Evolutionary conservation across 2,113 vertebrate species (phyloP).

Genomic region (Triplophysa dalaica): DNA sequence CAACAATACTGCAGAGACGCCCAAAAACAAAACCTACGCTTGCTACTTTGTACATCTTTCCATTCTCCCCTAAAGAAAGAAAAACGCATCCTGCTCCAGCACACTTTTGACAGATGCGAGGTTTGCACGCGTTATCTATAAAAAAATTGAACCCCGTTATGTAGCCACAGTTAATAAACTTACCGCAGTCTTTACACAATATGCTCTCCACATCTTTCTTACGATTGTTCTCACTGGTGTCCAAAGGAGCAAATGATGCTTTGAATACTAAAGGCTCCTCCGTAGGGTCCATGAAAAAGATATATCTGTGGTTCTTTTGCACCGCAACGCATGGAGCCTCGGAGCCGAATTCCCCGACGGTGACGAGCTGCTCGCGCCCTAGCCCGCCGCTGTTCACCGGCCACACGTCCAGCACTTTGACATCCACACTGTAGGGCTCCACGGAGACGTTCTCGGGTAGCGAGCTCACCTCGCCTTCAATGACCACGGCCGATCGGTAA

Average conservation of each 20-base stretch:
- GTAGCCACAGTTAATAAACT: slow-evolving; percentile 68
- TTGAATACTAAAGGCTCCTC: slow-evolving; percentile 89
- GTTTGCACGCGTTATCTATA: slow-evolving; percentile 9
- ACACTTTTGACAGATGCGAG: neutral
- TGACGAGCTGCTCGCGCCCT: slow-evolving; percentile 93
- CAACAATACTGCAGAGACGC: slow-evolving; percentile 56
- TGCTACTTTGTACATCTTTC: slow-evolving; percentile 28
- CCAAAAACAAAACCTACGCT: slow-evolving; percentile 40
- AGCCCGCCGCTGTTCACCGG: slow-evolving; percentile 92
- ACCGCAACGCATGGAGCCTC: slow-evolving; percentile 88
- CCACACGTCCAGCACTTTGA: slow-evolving; percentile 95
- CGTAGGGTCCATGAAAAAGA: slow-evolving; percentile 96
- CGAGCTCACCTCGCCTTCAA: slow-evolving; percentile 95
- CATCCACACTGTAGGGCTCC: slow-evolving; percentile 85
- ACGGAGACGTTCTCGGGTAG: slow-evolving; percentile 84
- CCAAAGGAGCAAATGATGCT: slow-evolving; percentile 89
- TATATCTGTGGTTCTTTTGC: slow-evolving; percentile 93
- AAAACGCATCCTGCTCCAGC: slow-evolving; percentile 29
- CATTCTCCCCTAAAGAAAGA: slow-evolving; percentile 24
- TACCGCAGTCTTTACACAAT: slow-evolving; percentile 96
- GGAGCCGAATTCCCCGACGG: slow-evolving; percentile 86
- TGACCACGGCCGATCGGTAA: slow-evolving; percentile 90
- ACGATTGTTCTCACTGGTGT: slow-evolving; percentile 86
- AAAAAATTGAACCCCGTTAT: slow-evolving; percentile 53
- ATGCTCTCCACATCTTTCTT: slow-evolving; percentile 93